Percentiles rank a stretch among this genome's conserved stretches.
Conservation (phyloP, 2,113 vertebrate species). For the Mixornis gularis region DNA sequence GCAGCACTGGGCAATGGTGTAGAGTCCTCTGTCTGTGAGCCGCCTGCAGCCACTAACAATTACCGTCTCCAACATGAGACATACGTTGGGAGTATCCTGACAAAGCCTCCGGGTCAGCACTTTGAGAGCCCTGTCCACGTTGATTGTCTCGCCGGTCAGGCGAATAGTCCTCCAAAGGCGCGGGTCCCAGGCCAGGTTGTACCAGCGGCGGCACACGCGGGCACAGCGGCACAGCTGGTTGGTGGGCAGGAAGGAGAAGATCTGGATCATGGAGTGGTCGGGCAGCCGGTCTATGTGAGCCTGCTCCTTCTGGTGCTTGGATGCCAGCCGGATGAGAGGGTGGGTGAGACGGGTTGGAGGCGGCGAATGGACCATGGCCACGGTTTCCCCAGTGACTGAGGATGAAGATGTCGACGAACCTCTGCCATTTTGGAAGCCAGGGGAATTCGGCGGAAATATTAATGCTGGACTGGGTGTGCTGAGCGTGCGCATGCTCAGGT, state of each 20-base stretch:
- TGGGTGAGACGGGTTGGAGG: slow-evolving; percentile 79
- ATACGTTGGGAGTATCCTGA: slow-evolving; percentile 96
- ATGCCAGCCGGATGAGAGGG: slow-evolving; percentile 78
- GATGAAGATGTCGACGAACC: slow-evolving; percentile 88
- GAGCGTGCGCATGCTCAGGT: slow-evolving; percentile 90
- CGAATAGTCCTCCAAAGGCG: slow-evolving; percentile 89
- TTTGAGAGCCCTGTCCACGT: slow-evolving; percentile 90
- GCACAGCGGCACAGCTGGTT: slow-evolving; percentile 95
- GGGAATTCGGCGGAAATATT: slow-evolving; percentile 83
- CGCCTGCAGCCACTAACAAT: slow-evolving; percentile 88
- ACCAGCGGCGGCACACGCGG: slow-evolving; percentile 92
- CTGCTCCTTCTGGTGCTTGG: slow-evolving; percentile 79
- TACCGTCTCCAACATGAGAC: slow-evolving; percentile 93
- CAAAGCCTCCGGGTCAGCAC: slow-evolving; percentile 93
- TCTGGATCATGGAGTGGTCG: slow-evolving; percentile 82
- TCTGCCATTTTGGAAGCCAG: slow-evolving; percentile 85
- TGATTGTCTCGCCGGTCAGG: slow-evolving; percentile 87
- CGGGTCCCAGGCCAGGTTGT: slow-evolving; percentile 96
- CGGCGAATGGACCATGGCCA: slow-evolving; percentile 90
- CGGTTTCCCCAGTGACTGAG: slow-evolving; percentile 85
- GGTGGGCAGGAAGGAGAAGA: slow-evolving; percentile 92
- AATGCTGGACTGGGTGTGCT: slow-evolving; percentile 94
- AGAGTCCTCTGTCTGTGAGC: slow-evolving; percentile 94
- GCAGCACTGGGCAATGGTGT: slow-evolving; percentile 91
- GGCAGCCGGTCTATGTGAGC: slow-evolving; percentile 85